Conservation (phyloP, 2,797 vertebrate genomes). For the Loris lydekkerianus region DNA sequence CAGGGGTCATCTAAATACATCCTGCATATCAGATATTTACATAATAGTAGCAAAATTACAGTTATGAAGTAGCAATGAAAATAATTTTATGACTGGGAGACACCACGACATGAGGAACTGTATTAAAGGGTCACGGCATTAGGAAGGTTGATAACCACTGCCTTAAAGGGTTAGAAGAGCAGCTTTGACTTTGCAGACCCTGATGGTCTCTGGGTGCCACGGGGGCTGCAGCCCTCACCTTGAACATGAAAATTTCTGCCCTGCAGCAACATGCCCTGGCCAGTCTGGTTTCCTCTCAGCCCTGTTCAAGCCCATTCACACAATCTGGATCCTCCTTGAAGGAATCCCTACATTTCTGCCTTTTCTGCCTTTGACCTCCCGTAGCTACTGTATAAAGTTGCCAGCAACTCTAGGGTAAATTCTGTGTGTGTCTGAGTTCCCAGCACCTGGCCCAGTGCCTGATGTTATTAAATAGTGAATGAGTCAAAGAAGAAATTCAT, state of each 20-base stretch:
- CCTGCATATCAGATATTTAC: no score
- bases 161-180: fast-evolving
- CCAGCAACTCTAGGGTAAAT: fast-evolving
- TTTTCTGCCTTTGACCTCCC: background rate
- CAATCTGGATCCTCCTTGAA: no score
- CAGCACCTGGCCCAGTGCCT: no score
- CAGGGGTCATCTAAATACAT: no score
- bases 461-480: no score
- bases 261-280: background rate
- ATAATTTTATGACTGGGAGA: no score
- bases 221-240: background rate
- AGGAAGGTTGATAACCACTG: no score
- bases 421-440: fast-evolving
- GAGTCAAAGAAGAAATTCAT: background rate
- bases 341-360: fast-evolving
- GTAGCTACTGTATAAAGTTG: fast-evolving
- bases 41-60: no score
- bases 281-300: no score
- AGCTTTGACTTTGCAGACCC: fast-evolving
- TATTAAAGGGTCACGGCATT: no score
- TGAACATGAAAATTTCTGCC: background rate
- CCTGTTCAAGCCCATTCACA: fast-evolving
- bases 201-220: background rate
- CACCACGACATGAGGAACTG: no score
- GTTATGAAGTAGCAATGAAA: no score